Conservation (phyloP, 2,888 invertebrate species). For the Drosophila silvestris region DNA sequence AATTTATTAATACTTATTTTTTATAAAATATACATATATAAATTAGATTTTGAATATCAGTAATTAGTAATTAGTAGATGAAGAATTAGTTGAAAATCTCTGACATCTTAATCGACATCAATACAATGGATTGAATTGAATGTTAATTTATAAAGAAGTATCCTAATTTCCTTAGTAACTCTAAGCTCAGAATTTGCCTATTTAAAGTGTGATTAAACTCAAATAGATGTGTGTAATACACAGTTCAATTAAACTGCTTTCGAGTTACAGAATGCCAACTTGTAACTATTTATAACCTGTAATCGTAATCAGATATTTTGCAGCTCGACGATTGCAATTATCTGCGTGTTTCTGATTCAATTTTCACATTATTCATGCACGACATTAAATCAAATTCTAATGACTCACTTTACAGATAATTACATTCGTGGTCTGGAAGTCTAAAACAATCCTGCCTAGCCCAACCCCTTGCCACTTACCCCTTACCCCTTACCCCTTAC, state of each 20-base stretch:
- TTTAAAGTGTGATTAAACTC: neutral
- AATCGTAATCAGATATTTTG: neutral
- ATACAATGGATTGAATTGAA: neutral
- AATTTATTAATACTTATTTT: too few relatives aligned
- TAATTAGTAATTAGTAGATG: neutral
- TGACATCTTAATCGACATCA: too few relatives aligned
- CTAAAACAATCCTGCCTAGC: neutral
- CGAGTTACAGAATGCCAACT: neutral
- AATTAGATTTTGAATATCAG: neutral
- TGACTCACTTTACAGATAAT: slow-evolving; percentile 67
- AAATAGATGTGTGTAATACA: neutral
- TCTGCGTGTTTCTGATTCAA: slow-evolving; percentile 12
- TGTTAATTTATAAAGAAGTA: neutral
- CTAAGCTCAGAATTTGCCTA: neutral
- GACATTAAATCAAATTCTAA: slow-evolving; percentile 54
- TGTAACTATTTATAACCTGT: neutral
- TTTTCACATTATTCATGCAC: slow-evolving; percentile 35
- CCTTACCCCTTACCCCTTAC: neutral
- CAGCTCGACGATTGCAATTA: neutral
- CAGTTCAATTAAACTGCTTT: neutral
- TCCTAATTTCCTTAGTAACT: neutral
- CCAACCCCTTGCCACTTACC: neutral
- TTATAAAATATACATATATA: neutral
- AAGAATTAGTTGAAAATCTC: neutral
- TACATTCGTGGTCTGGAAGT: slow-evolving; percentile 24